A percentile compares a stretch with the other conserved stretches of the same genome.
Conservation (phyloP, 1,140 invertebrate genomes). For the Drosophila simulans region DNA sequence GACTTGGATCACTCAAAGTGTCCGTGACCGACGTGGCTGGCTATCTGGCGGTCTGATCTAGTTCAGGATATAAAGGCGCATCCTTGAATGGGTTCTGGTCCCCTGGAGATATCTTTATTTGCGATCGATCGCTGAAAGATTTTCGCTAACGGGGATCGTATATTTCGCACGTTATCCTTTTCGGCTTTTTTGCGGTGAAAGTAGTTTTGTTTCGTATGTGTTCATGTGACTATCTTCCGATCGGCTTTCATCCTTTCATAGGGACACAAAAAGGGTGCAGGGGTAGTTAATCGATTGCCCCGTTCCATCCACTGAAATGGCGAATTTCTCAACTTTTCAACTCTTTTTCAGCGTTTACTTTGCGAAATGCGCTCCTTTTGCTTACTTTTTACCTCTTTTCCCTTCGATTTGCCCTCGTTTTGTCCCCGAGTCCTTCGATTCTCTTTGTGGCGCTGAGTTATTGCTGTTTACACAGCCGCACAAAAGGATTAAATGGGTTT, state of each 20-base stretch:
- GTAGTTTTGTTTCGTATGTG: slow-evolving; percentile 56
- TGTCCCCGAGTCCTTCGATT: slow-evolving; percentile 13
- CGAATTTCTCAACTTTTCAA: slow-evolving; percentile 74
- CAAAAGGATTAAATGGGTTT: slow-evolving; percentile 79
- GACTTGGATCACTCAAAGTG: slow-evolving; percentile 43
- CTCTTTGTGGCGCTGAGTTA: slow-evolving; percentile 44
- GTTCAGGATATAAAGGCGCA: neutral
- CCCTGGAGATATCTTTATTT: slow-evolving; percentile 27
- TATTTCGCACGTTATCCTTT: slow-evolving; percentile 63
- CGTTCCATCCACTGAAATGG: slow-evolving; percentile 25
- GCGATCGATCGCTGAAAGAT: slow-evolving; percentile 46
- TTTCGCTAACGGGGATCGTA: slow-evolving; percentile 27
- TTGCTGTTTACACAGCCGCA: slow-evolving; percentile 77
- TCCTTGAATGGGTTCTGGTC: neutral
- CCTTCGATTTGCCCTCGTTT: slow-evolving; percentile 18
- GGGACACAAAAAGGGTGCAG: slow-evolving; percentile 11
- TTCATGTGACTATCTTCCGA: slow-evolving; percentile 34
- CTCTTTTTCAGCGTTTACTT: slow-evolving; percentile 54
- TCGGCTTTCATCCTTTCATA: slow-evolving; percentile 2
- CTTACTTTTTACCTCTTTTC: slow-evolving; percentile 20
- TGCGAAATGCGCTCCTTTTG: slow-evolving; percentile 46
- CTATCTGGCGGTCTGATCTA: slow-evolving; percentile 27
- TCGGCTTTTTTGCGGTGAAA: slow-evolving; percentile 63
- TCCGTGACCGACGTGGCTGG: slow-evolving; percentile 27
- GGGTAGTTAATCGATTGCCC: slow-evolving; percentile 71